Conservation (phyloP, 2,888 invertebrate species). For the Limnephilus rhombicus region DNA sequence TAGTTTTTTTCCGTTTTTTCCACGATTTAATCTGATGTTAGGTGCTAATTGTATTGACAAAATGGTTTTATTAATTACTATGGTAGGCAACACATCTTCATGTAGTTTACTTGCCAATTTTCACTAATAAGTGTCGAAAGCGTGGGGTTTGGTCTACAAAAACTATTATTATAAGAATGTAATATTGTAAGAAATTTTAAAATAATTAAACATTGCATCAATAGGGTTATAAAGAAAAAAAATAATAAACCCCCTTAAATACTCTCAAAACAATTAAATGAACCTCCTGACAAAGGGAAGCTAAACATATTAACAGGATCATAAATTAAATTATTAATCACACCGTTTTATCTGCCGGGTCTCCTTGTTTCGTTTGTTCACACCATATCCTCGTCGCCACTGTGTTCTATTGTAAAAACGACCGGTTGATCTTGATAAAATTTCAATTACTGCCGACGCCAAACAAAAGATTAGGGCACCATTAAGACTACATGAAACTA, state of each 20-base stretch:
- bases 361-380: constrained; percentile 49
- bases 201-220: neutral
- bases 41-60: too few species aligned
- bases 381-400: constrained; percentile 45
- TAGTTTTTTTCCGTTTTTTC: neutral
- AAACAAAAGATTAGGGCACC: constrained; percentile 58
- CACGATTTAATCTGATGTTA: too few species aligned
- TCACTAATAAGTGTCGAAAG: too few species aligned
- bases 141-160: neutral
- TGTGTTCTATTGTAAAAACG: constrained; percentile 36
- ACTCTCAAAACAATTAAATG: neutral
- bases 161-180: neutral
- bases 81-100: too few species aligned
- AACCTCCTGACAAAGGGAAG: neutral
- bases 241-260: neutral
- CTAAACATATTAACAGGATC: neutral
- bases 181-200: too few species aligned
- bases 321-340: constrained; percentile 25
- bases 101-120: too few species aligned
- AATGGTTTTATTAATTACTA: too few species aligned
- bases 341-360: constrained; percentile 16
- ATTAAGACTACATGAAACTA: constrained; percentile 54
- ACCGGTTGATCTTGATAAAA: constrained; percentile 59
- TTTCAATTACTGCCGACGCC: constrained; percentile 64
- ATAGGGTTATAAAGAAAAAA: neutral